These are phyloP conservation scores for Scomber japonicus DNA, from an alignment of 2,113 vertebrate species.

Conservation along the genomic window DNA sequence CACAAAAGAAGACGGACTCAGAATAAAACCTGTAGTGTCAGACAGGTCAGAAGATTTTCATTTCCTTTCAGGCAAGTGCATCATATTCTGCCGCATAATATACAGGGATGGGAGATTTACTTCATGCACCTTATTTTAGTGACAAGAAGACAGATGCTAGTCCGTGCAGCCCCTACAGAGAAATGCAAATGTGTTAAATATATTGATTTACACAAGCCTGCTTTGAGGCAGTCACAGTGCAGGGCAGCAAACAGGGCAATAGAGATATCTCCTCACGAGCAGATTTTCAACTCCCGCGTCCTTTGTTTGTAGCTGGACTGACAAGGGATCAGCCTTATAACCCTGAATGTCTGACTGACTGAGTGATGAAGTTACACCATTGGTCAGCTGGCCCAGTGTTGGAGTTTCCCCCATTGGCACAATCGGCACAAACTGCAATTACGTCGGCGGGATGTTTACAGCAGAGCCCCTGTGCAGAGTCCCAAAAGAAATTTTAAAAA, in stretches of 20 bases:
- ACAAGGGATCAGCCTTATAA: no score
- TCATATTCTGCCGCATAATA: conserved; percentile 6
- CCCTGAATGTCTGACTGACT: no score
- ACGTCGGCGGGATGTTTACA: no score
- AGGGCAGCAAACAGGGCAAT: background rate
- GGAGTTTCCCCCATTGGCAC: no score
- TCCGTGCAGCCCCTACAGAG: background rate
- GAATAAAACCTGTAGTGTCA: conserved; percentile 54
- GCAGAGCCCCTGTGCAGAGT: no score
- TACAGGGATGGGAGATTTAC: background rate
- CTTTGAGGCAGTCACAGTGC: background rate
- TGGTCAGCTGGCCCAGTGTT: no score
- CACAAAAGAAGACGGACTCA: conserved; percentile 44
- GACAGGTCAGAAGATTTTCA: conserved; percentile 60
- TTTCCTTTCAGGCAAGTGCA: conserved; percentile 45
- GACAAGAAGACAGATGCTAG: background rate
- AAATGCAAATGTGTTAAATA: conserved; percentile 17
- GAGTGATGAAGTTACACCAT: no score
- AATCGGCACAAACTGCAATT: no score
- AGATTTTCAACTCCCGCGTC: background rate
- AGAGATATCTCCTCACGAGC: background rate
- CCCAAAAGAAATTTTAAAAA: no score
- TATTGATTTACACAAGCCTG: conserved; percentile 14
- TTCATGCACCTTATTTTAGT: background rate
- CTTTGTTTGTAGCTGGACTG: conserved; percentile 8